These are phyloP conservation scores for Phaethornis superciliosus DNA, from an alignment of 2,113 vertebrate genomes.

Conservation along the genomic window DNA sequence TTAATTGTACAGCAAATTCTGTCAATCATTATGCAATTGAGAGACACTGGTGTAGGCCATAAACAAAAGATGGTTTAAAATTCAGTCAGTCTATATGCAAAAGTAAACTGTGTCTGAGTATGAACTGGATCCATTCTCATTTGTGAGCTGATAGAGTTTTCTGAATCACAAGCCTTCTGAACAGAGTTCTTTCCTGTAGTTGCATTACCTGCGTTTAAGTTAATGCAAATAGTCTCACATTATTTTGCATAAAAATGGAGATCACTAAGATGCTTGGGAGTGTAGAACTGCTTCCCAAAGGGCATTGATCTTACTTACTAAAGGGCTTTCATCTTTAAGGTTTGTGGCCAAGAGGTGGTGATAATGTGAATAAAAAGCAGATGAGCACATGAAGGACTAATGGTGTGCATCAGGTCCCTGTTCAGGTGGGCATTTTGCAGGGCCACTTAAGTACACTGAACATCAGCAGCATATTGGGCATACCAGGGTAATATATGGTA, in stretches of 20 bases:
- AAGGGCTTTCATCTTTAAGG: neutral
- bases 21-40: neutral
- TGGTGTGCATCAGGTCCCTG: neutral
- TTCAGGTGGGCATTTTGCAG: neutral
- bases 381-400: accelerated
- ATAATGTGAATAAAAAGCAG: neutral
- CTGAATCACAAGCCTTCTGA: neutral
- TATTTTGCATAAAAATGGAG: neutral
- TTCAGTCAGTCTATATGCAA: neutral
- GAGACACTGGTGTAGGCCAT: neutral
- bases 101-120: neutral
- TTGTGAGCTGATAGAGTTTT: neutral
- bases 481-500: neutral
- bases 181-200: neutral
- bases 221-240: neutral
- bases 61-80: neutral
- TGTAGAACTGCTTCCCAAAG: neutral
- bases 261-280: neutral
- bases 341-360: neutral
- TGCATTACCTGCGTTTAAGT: neutral
- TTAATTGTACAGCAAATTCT: neutral
- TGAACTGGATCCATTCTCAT: neutral
- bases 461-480: accelerated
- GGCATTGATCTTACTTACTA: neutral
- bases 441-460: accelerated